phyloP scores from a whole-genome alignment of 1,140 invertebrate species.

The Brachionus koreanus region DNA sequence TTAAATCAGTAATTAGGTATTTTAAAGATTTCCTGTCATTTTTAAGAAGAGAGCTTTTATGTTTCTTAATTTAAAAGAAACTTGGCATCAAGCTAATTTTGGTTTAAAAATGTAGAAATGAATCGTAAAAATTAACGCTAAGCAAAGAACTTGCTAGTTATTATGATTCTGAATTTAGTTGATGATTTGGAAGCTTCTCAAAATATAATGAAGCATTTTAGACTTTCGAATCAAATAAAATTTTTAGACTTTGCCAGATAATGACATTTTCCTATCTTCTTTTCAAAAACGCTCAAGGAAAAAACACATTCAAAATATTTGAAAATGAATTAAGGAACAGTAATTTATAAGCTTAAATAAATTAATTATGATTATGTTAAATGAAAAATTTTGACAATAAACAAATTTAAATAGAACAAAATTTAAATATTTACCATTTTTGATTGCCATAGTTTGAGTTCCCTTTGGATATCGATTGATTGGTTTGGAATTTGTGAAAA shows the following conservation, averaged over 20 bases:
- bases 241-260: background rate
- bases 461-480: constrained; percentile 44
- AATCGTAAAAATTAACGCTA: too few species aligned
- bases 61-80: background rate
- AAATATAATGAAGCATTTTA: too few species aligned
- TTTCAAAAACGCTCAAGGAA: background rate
- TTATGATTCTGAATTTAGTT: background rate
- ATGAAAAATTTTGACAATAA: background rate
- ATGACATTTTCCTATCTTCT: background rate
- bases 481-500: constrained; percentile 39
- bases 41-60: background rate
- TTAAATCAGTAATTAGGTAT: background rate
- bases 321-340: background rate
- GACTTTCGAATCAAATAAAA: background rate
- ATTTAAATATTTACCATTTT: constrained; percentile 44
- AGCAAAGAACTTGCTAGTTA: too few species aligned
- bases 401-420: background rate
- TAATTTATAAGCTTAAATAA: background rate
- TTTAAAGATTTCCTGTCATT: background rate
- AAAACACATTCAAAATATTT: background rate
- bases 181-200: background rate
- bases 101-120: too few species aligned
- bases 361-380: background rate
- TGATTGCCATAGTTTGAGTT: constrained; percentile 44
- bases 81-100: background rate